A percentile compares a stretch with the other conserved stretches of the same genome.
These are phyloP conservation scores for Momotus momota DNA, from an alignment of 2,797 vertebrate species.

Conservation along the genomic window DNA sequence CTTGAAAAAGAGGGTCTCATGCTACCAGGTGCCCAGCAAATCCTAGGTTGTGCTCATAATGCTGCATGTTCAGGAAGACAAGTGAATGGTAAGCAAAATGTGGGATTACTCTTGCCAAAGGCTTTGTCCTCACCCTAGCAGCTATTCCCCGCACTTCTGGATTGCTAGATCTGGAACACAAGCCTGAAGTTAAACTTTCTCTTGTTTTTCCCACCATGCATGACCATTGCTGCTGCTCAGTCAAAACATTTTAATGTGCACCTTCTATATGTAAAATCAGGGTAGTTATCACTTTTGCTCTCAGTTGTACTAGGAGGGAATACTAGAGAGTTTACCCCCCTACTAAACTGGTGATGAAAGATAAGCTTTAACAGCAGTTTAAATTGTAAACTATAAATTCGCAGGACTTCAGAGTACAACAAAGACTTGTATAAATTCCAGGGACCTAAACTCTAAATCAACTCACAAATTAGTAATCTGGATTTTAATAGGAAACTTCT, in stretches of 20 bases:
- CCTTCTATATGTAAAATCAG: neutral
- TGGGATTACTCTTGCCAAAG: neutral
- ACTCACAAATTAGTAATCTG: neutral
- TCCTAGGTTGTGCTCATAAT: neutral
- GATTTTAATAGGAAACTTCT: neutral
- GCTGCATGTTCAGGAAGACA: neutral
- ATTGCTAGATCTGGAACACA: neutral
- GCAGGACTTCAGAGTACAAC: neutral
- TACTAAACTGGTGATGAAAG: neutral
- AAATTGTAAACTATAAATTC: neutral
- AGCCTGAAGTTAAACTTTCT: neutral
- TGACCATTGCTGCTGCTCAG: neutral
- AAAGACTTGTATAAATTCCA: neutral
- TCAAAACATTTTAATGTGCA: neutral
- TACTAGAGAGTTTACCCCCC: neutral
- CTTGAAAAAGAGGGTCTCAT: neutral
- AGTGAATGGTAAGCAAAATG: neutral
- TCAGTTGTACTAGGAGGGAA: neutral
- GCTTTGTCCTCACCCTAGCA: neutral
- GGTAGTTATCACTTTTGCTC: neutral
- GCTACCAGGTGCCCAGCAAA: neutral
- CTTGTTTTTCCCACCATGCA: neutral
- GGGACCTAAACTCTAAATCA: neutral
- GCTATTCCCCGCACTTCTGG: neutral
- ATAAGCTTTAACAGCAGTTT: neutral